These are phyloP conservation scores for Varanus salvator DNA, from an alignment of 2,113 vertebrate species.

Conservation along the genomic window DNA sequence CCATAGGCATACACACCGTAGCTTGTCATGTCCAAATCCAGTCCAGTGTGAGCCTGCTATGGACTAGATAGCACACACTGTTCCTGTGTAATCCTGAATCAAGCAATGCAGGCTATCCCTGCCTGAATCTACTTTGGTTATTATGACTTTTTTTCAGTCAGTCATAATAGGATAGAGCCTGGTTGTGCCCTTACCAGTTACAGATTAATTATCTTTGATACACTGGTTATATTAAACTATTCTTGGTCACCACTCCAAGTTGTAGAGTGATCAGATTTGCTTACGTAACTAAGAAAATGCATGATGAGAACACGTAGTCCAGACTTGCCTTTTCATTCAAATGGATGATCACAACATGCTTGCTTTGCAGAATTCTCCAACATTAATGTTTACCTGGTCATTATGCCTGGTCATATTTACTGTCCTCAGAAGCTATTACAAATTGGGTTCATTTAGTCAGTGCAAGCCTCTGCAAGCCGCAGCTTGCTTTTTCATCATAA, in stretches of 20 bases:
- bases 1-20: too few species aligned
- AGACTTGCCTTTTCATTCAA: background rate
- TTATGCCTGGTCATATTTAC: constrained; percentile 5
- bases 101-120: background rate
- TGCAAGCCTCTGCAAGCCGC: background rate
- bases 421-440: background rate
- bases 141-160: too few species aligned
- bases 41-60: too few species aligned
- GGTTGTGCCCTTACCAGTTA: background rate
- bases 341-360: background rate
- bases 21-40: too few species aligned
- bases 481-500: background rate
- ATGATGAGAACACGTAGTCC: background rate
- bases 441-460: background rate
- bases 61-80: background rate
- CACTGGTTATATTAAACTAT: background rate
- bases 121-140: background rate
- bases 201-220: background rate
- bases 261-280: background rate
- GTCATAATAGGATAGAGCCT: too few species aligned
- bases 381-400: background rate
- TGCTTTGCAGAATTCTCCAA: background rate
- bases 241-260: background rate
- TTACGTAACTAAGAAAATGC: background rate
- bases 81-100: background rate